phyloP scores from a whole-genome alignment of 2,888 invertebrate species.

The Melolontha melolontha region DNA sequence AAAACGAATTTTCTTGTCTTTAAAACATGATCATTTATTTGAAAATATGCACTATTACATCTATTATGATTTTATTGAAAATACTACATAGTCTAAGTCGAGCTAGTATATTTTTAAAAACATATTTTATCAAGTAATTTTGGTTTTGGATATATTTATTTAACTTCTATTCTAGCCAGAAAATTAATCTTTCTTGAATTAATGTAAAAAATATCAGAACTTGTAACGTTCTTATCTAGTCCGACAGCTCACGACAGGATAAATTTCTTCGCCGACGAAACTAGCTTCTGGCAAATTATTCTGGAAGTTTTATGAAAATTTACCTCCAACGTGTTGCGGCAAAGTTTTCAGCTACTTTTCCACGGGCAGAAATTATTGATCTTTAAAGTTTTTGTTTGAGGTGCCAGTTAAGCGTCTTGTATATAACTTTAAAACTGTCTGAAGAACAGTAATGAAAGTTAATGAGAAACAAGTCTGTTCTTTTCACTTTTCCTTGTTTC shows the following conservation, averaged over 20 bases:
- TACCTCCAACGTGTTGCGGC: background rate
- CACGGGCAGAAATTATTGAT: background rate
- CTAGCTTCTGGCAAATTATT: slow-evolving; percentile 1
- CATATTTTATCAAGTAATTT: no score
- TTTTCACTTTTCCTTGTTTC: no score
- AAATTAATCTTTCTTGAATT: no score
- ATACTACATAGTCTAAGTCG: no score
- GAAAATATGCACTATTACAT: no score
- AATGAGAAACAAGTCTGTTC: slow-evolving; percentile 3
- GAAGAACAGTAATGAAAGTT: background rate
- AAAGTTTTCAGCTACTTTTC: background rate
- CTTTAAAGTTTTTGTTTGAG: slow-evolving; percentile 5
- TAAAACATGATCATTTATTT: no score
- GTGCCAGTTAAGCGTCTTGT: background rate
- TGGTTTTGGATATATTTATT: no score
- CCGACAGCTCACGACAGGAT: background rate
- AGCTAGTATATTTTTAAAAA: no score
- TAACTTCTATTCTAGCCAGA: no score
- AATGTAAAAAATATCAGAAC: no score
- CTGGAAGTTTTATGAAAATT: background rate
- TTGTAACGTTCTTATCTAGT: background rate
- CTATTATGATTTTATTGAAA: no score
- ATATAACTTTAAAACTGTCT: slow-evolving; percentile 11
- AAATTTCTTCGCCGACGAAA: slow-evolving; percentile 2
- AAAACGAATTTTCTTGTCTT: no score